A percentile compares a stretch with the other conserved stretches of the same genome.
These are phyloP conservation scores for Rhizoglyphus robini DNA, from an alignment of 1,140 invertebrate genomes.

Conservation along the genomic window DNA sequence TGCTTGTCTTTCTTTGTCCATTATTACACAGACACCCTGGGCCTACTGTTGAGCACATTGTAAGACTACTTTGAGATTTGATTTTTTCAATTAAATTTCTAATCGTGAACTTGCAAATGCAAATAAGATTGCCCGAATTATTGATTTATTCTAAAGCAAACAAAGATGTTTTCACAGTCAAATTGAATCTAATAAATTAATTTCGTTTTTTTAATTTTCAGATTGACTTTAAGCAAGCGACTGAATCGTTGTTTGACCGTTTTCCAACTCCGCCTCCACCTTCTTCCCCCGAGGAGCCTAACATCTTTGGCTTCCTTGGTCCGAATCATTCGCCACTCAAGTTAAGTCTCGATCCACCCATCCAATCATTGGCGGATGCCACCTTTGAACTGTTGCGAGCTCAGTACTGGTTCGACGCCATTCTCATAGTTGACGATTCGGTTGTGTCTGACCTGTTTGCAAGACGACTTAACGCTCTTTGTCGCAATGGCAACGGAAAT, in stretches of 20 bases:
- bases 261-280: neutral
- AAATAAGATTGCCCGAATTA: too few species aligned
- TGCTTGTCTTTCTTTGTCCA: too few species aligned
- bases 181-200: neutral
- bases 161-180: too few species aligned
- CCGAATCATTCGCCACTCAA: neutral
- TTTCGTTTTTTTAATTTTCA: neutral
- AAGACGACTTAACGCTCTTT: conserved; percentile 16
- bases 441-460: conserved; percentile 21
- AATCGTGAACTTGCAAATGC: too few species aligned
- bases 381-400: conserved; percentile 18
- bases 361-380: conserved; percentile 22
- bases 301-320: too few species aligned
- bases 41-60: too few species aligned
- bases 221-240: neutral
- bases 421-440: conserved; percentile 22
- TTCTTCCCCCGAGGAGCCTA: neutral
- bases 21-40: too few species aligned
- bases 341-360: conserved; percentile 21
- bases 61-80: too few species aligned
- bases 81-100: too few species aligned
- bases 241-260: neutral
- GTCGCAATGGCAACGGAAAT: conserved; percentile 2
- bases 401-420: conserved; percentile 24
- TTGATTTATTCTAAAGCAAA: too few species aligned